Evolutionary conservation across 2,797 vertebrate species (phyloP), one percentile per base, ranked within the genome.

Genomic region (Enteromius mattozi): DNA sequence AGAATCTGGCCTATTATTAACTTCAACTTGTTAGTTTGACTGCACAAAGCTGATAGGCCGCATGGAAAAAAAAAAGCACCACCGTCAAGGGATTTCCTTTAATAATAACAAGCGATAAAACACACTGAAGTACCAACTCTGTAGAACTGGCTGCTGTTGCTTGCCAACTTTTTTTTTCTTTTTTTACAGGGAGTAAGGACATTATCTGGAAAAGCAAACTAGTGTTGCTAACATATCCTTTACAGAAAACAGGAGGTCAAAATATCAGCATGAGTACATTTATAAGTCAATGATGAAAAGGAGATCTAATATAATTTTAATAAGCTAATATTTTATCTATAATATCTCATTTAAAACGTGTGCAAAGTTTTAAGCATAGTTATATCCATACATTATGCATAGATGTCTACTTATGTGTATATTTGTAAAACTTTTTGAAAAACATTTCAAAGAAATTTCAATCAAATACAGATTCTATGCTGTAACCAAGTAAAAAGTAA

Each of bases 61-160:
- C 33, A 24, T 51, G 21, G 16, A n/a, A n/a, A 70, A 54, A 68
- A 63, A 61, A 79, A 81, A 42, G 17, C 12, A 0, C 27, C 21
- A 80, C 10, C 9, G 45, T 68, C 47, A 80, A 33, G 30, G 19
- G 78, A 80, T 16, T 49, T 69, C 45, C 30, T 80, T 51, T 24
- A 51, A 65, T 19, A 79, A 79, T 5, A 66, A 47, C 42, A 65
- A n/a, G 72, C 30, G 21, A 75, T 75, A 35, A 35, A 75, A 77
- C 21, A 68, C 16, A 19, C 4, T 59, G 6, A 30, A 59, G n/a
- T 16, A 33, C 6, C 59, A 81, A 40, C 10, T n/a, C 37, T 72
- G 71, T n/a, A 24, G 8, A 47, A 35, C 16, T 37, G 19, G 19
- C 61, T 49, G 13, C 42, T 17, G 12, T 9, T n/a, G 27, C 17